Percentiles rank a stretch among this genome's conserved stretches.
Evolutionary conservation across 2,888 invertebrate genomes (phyloP).

Genomic region (Polyommatus icarus): DNA sequence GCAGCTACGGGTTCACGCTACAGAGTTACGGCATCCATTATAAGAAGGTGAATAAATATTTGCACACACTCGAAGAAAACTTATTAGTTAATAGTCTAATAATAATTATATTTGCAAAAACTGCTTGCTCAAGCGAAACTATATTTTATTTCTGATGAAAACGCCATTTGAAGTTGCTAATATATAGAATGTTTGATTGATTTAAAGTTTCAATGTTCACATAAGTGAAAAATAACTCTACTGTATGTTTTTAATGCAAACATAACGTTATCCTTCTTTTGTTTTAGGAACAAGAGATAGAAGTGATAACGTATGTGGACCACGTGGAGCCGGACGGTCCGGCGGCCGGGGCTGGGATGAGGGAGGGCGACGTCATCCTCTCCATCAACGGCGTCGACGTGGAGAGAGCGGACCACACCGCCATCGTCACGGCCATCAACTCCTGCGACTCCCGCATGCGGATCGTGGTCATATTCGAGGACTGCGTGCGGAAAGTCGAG

Average conservation of each 20-base stretch:
- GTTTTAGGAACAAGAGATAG: slow-evolving; percentile 90
- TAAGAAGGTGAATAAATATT: slow-evolving; percentile 80
- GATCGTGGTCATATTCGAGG: slow-evolving; percentile 98
- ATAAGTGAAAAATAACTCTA: no score
- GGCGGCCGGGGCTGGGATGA: slow-evolving; percentile 95
- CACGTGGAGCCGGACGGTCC: slow-evolving; percentile 96
- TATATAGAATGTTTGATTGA: no score
- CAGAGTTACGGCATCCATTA: slow-evolving; percentile 99
- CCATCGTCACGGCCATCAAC: slow-evolving; percentile 95
- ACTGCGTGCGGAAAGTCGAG: slow-evolving; percentile 96
- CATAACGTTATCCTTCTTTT: background rate
- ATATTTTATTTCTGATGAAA: no score
- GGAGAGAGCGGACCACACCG: slow-evolving; percentile 96
- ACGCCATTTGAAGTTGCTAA: no score
- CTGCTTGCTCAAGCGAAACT: no score
- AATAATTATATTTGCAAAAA: no score
- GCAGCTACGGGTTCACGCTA: slow-evolving; percentile 96
- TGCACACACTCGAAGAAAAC: background rate
- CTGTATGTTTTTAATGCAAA: background rate
- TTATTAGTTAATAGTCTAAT: background rate
- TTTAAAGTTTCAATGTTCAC: no score
- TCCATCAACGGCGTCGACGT: slow-evolving; percentile 98
- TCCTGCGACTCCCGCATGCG: slow-evolving; percentile 94
- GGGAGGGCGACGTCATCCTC: slow-evolving; percentile 97
- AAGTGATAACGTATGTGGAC: slow-evolving; percentile 98